Percentiles rank a stretch among this genome's conserved stretches.
phyloP scores from a whole-genome alignment of 2,797 vertebrate genomes.

The Karalla daura region DNA sequence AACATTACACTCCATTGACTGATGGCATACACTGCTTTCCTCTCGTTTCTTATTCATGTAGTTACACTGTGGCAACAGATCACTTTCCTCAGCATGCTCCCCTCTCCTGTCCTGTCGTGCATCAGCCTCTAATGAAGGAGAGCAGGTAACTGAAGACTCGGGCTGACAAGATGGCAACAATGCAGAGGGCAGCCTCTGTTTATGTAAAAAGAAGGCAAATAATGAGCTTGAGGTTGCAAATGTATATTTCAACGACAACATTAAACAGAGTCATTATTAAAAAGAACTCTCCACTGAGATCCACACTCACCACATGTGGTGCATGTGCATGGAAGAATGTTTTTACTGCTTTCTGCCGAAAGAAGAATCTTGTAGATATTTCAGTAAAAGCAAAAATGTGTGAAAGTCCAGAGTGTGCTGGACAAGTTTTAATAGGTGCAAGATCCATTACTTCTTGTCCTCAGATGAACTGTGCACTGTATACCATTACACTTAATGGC shows the following conservation, averaged over 20 bases:
- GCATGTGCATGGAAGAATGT: too few species aligned
- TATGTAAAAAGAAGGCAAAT: neutral
- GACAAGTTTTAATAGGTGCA: too few species aligned
- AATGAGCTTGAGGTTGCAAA: neutral
- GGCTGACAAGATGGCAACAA: constrained; percentile 22
- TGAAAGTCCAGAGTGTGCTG: too few species aligned
- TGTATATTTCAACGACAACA: neutral
- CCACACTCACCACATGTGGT: too few species aligned
- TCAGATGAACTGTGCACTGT: too few species aligned
- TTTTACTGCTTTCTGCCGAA: too few species aligned
- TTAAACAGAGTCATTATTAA: too few species aligned
- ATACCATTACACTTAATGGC: too few species aligned
- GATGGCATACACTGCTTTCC: constrained; percentile 27
- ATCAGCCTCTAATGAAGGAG: constrained; percentile 18
- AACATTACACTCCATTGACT: constrained; percentile 27
- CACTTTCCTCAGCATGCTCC: constrained; percentile 33
- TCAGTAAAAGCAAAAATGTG: too few species aligned
- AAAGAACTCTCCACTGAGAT: too few species aligned
- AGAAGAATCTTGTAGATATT: too few species aligned
- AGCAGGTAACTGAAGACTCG: constrained; percentile 32
- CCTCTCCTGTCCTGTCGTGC: neutral
- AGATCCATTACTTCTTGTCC: too few species aligned
- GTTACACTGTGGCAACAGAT: constrained; percentile 35
- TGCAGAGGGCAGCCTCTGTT: constrained; percentile 10
- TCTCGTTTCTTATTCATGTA: constrained; percentile 63